Conservation (phyloP, 2,113 vertebrate species). For the Turdus rufiventris region DNA sequence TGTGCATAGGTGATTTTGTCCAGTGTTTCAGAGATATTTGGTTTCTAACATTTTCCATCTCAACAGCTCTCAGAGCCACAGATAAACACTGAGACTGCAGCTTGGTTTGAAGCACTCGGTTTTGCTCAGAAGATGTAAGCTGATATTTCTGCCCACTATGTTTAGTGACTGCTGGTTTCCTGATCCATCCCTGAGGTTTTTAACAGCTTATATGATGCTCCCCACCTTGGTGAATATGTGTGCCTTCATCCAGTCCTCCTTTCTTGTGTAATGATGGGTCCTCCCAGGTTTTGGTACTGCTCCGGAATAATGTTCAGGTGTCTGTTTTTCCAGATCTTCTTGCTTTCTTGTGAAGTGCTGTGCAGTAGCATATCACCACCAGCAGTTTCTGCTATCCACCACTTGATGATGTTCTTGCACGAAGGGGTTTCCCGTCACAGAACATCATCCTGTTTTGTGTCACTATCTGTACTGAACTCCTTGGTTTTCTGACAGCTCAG, state of each 20-base stretch:
- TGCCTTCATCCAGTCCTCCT: not conserved
- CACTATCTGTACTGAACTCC: not conserved
- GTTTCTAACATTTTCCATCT: not conserved
- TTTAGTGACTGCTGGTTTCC: not conserved
- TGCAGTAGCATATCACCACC: not conserved
- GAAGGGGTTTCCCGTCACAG: not conserved
- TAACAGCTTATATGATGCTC: not conserved
- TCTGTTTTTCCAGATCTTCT: not conserved
- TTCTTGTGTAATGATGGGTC: not conserved
- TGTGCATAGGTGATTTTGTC: not conserved
- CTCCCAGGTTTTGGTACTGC: not conserved
- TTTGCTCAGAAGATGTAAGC: not conserved
- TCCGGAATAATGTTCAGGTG: not conserved
- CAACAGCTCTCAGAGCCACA: not conserved
- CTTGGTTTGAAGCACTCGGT: not conserved
- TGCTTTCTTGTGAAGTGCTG: not conserved
- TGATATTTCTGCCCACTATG: not conserved
- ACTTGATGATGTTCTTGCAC: not conserved
- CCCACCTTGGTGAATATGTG: rapidly evolving
- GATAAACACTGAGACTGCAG: not conserved
- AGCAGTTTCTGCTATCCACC: not conserved
- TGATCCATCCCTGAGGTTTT: not conserved
- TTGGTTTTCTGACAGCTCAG: not conserved
- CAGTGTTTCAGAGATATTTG: not conserved
- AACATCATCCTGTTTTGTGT: not conserved